Evolutionary conservation across 1,140 invertebrate species (phyloP).

Genomic region (Helicorthomorpha holstii): DNA sequence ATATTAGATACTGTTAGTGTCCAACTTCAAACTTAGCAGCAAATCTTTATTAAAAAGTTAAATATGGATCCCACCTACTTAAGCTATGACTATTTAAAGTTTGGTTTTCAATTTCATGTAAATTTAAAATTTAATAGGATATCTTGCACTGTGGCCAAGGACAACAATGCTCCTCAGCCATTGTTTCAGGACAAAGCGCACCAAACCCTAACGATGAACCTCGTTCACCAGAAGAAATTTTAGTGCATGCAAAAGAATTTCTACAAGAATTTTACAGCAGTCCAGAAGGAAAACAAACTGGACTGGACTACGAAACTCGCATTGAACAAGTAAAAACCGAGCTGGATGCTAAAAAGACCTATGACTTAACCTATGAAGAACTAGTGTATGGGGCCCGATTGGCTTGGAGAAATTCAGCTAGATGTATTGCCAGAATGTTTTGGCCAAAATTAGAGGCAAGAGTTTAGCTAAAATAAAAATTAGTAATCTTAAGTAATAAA

Average conservation of each 20-base stretch:
- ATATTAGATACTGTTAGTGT: too few species aligned
- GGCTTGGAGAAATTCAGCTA: neutral
- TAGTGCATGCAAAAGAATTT: neutral
- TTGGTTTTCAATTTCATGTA: too few species aligned
- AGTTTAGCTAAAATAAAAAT: neutral
- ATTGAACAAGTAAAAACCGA: neutral
- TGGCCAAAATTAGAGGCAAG: neutral
- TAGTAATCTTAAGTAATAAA: neutral
- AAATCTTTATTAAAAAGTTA: too few species aligned
- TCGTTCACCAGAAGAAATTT: neutral
- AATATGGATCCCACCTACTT: too few species aligned
- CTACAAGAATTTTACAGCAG: neutral
- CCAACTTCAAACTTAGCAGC: too few species aligned
- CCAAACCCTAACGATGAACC: neutral
- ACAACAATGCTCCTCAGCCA: neutral
- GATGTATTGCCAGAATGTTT: neutral
- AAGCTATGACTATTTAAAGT: too few species aligned
- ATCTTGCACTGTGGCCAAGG: neutral
- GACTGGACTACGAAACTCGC: neutral
- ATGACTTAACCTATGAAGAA: neutral
- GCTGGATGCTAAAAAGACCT: neutral
- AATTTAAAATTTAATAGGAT: too few species aligned
- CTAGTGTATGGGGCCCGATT: neutral
- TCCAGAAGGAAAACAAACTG: neutral
- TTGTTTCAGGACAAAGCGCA: neutral